These are phyloP conservation scores for Pocillopora grandis DNA, from an alignment of 92 coral and sea anemone genomes.

Conservation along the genomic window DNA sequence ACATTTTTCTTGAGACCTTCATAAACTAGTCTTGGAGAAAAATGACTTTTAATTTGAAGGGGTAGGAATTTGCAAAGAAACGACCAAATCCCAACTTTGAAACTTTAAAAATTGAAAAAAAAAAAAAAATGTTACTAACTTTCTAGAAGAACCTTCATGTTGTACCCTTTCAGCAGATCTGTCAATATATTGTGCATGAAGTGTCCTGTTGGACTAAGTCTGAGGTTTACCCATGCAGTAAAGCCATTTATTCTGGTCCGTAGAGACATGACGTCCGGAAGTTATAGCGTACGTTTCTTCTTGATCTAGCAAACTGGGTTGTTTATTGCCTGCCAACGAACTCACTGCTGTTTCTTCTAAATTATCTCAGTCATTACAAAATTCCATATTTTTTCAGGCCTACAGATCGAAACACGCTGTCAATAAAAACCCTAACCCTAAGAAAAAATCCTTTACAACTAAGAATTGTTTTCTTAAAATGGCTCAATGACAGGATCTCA, in stretches of 20 bases:
- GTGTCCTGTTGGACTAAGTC: slow-evolving; percentile 89
- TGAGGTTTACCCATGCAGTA: slow-evolving; percentile 97
- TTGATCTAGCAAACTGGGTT: background rate
- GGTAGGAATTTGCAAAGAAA: no score
- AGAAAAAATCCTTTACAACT: no score
- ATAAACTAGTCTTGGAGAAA: no score
- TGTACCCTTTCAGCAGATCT: slow-evolving; percentile 92
- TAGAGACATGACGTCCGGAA: slow-evolving; percentile 55
- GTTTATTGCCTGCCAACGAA: background rate
- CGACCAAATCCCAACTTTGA: background rate
- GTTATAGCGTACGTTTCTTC: background rate
- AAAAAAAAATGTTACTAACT: slow-evolving; percentile 63
- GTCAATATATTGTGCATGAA: slow-evolving; percentile 90
- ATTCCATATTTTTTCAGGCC: no score
- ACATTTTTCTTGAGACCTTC: no score
- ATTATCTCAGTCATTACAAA: background rate
- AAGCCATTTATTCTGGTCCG: slow-evolving; percentile 98
- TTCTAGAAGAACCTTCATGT: slow-evolving; percentile 96
- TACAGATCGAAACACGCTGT: no score
- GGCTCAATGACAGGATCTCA: background rate
- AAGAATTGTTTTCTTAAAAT: no score
- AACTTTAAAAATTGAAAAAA: background rate
- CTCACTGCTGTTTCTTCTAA: background rate
- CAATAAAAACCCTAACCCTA: background rate
- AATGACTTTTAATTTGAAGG: no score